Conservation (phyloP, 1,140 invertebrate genomes). For the Orius insidiosus region DNA sequence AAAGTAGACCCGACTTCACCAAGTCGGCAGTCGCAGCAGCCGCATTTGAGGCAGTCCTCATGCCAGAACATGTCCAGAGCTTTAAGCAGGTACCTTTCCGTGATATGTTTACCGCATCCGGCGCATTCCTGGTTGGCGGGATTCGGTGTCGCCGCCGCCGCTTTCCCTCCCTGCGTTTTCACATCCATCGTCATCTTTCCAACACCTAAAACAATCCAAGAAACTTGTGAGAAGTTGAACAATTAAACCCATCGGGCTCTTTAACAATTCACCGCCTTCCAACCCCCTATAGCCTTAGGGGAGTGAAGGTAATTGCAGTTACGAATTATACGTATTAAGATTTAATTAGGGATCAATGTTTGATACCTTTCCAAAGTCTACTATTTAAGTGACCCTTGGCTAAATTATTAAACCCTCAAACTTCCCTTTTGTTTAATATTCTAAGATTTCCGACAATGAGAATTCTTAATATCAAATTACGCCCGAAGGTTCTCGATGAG, state of each 20-base stretch:
- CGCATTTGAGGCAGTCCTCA: slow-evolving; percentile 94
- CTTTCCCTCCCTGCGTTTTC: slow-evolving; percentile 29
- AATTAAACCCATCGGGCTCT: neutral
- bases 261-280: too few species aligned
- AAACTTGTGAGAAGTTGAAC: neutral
- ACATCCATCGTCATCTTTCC: slow-evolving; percentile 34
- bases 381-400: too few species aligned
- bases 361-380: too few species aligned
- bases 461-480: too few species aligned
- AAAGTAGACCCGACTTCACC: slow-evolving; percentile 92
- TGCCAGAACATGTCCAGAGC: slow-evolving; percentile 91
- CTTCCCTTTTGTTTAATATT: too few species aligned
- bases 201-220: slow-evolving; percentile 13
- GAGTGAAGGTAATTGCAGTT: too few species aligned
- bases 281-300: too few species aligned
- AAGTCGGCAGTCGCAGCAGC: slow-evolving; percentile 89
- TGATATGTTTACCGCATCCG: slow-evolving; percentile 71
- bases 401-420: too few species aligned
- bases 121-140: slow-evolving; percentile 51
- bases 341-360: too few species aligned
- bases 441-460: too few species aligned
- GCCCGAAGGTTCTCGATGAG: too few species aligned
- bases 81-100: slow-evolving; percentile 57
- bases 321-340: too few species aligned
- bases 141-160: slow-evolving; percentile 21